A percentile compares a stretch with the other conserved stretches of the same genome.
Evolutionary conservation across 2,888 invertebrate species (phyloP).

Genomic region (Pantelozetes paolii): DNA sequence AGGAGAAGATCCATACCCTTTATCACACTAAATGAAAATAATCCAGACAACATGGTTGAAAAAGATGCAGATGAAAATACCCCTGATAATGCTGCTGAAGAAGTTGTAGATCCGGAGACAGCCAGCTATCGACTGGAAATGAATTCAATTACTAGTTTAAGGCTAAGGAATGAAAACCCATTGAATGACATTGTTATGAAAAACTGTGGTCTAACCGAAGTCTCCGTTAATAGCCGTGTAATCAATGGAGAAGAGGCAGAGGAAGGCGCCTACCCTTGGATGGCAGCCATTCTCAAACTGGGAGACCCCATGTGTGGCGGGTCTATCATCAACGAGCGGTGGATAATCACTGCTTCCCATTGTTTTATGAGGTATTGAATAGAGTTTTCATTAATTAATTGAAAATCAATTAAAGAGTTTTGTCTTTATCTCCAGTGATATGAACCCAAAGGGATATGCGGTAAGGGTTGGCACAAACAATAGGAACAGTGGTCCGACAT

Average conservation of each 20-base stretch:
- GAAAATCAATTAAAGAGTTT: no score
- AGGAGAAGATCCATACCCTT: no score
- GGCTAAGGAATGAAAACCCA: neutral
- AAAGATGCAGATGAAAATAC: no score
- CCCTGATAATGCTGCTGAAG: no score
- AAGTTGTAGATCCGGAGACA: no score
- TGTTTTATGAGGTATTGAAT: neutral
- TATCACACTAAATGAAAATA: no score
- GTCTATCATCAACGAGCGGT: neutral
- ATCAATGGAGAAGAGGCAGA: neutral
- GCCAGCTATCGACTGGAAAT: no score
- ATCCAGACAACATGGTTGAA: no score
- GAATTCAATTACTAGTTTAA: neutral
- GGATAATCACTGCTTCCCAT: constrained; percentile 1
- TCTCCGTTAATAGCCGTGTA: neutral
- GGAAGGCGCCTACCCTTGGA: neutral
- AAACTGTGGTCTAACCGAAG: neutral
- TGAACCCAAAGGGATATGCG: neutral
- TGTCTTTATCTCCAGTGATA: no score
- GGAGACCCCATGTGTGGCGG: neutral
- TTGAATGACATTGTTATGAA: neutral
- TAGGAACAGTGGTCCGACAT: neutral
- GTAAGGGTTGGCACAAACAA: neutral
- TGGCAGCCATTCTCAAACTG: neutral
- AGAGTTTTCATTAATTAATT: neutral